These are phyloP conservation scores for Pelecanus crispus DNA, from an alignment of 2,113 vertebrate species.

Conservation along the genomic window DNA sequence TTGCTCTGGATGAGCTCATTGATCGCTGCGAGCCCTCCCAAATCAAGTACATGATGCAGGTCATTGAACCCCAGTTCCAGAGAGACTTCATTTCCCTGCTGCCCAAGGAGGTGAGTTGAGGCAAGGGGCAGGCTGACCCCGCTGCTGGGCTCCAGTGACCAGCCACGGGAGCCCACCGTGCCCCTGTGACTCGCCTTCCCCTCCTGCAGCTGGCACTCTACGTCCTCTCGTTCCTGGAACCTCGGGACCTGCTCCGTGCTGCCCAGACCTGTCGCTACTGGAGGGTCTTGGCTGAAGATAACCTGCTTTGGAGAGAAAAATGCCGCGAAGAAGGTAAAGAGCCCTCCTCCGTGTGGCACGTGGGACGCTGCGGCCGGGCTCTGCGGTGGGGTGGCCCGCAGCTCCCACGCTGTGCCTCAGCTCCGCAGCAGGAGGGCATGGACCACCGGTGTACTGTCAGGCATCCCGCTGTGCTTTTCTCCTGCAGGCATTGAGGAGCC, in stretches of 20 bases:
- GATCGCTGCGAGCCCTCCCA: slow-evolving; percentile 64
- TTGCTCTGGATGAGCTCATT: slow-evolving; percentile 69
- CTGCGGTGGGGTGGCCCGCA: neutral
- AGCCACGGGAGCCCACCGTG: accelerated
- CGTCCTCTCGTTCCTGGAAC: slow-evolving; percentile 47
- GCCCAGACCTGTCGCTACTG: slow-evolving; percentile 64
- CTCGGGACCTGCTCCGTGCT: slow-evolving; percentile 55
- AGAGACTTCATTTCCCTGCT: slow-evolving; percentile 68
- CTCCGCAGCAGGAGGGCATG: neutral
- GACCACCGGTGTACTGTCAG: accelerated
- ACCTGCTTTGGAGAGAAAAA: slow-evolving; percentile 68
- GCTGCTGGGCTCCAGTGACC: neutral
- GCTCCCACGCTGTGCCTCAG: neutral
- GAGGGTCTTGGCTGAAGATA: slow-evolving; percentile 53
- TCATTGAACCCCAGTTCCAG: slow-evolving; percentile 72
- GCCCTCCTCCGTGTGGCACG: neutral
- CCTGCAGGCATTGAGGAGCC: slow-evolving; percentile 59
- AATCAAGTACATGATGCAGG: slow-evolving; percentile 73
- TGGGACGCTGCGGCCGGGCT: neutral
- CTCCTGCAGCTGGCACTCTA: slow-evolving; percentile 26
- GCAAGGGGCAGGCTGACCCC: no score
- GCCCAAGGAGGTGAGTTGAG: slow-evolving; percentile 63
- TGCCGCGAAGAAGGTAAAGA: slow-evolving; percentile 57
- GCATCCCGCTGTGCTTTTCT: accelerated
- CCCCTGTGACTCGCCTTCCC: neutral